These are phyloP conservation scores for Eumerus sabulonum DNA, from an alignment of 2,888 invertebrate genomes.

Conservation along the genomic window DNA sequence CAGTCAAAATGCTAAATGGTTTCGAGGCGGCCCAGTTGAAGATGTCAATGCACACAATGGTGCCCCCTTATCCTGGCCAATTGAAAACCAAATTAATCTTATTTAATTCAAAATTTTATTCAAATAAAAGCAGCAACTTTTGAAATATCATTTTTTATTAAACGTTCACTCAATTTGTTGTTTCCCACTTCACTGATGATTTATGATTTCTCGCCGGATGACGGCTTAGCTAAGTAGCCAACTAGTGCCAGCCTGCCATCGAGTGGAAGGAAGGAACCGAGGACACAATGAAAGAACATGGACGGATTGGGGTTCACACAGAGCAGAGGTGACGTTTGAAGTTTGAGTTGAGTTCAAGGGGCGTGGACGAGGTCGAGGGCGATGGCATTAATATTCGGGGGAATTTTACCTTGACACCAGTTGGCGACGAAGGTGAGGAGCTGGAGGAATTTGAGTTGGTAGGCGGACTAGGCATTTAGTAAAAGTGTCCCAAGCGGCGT, in stretches of 20 bases:
- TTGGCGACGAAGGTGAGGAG: conserved; percentile 32
- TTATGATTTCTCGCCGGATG: conserved; percentile 63
- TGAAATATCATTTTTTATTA: conserved; percentile 65
- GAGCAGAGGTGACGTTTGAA: conserved; percentile 52
- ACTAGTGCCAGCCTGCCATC: conserved; percentile 31
- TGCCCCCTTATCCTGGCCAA: conserved; percentile 34
- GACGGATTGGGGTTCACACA: conserved; percentile 11
- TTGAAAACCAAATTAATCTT: conserved; percentile 66
- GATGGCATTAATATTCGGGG: conserved; percentile 31
- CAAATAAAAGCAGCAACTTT: conserved; percentile 63
- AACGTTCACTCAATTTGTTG: conserved; percentile 68
- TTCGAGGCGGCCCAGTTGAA: neutral
- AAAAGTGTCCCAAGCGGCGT: conserved; percentile 56
- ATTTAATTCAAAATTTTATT: conserved; percentile 68
- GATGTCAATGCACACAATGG: conserved; percentile 22
- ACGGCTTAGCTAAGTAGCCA: conserved; percentile 24
- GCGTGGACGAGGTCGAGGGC: conserved; percentile 26
- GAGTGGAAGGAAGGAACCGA: conserved; percentile 1
- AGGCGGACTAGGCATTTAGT: conserved; percentile 54
- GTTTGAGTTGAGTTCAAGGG: conserved; percentile 51
- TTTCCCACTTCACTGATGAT: conserved; percentile 63
- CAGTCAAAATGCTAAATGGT: conserved; percentile 31
- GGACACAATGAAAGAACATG: conserved; percentile 34
- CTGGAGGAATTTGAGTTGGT: conserved; percentile 12
- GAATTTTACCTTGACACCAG: conserved; percentile 56